Evolutionary conservation across 2,797 vertebrate species (phyloP).

Genomic region (Hylomyscus alleni): DNA sequence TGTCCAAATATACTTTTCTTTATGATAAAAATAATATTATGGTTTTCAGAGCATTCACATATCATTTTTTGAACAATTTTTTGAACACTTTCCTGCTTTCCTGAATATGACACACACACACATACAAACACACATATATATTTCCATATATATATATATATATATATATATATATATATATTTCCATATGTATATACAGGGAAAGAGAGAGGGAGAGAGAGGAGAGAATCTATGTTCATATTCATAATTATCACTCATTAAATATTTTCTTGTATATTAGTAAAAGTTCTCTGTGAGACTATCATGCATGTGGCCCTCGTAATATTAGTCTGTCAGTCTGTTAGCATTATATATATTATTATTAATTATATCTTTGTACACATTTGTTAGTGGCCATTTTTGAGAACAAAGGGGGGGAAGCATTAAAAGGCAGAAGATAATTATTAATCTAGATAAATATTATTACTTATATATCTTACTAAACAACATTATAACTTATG

Average conservation of each 20-base stretch:
- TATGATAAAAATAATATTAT: constrained; percentile 10
- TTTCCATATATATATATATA: too few species aligned
- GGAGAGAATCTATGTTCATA: background rate
- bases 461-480: background rate
- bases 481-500: background rate
- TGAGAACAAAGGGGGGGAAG: background rate
- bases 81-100: background rate
- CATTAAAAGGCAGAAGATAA: background rate
- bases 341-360: background rate
- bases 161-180: too few species aligned
- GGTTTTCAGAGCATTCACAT: background rate
- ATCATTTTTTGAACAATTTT: constrained; percentile 6
- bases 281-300: background rate
- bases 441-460: background rate
- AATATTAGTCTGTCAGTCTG: background rate
- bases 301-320: background rate
- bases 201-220: background rate
- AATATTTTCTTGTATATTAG: constrained; percentile 39
- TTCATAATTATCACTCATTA: constrained; percentile 12
- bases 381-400: background rate
- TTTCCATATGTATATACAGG: too few species aligned
- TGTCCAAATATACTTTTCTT: background rate
- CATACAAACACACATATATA: too few species aligned
- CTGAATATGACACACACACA: too few species aligned
- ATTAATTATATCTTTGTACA: background rate